Conservation (phyloP, 2,888 invertebrate species). For the Andrena bicolor region DNA sequence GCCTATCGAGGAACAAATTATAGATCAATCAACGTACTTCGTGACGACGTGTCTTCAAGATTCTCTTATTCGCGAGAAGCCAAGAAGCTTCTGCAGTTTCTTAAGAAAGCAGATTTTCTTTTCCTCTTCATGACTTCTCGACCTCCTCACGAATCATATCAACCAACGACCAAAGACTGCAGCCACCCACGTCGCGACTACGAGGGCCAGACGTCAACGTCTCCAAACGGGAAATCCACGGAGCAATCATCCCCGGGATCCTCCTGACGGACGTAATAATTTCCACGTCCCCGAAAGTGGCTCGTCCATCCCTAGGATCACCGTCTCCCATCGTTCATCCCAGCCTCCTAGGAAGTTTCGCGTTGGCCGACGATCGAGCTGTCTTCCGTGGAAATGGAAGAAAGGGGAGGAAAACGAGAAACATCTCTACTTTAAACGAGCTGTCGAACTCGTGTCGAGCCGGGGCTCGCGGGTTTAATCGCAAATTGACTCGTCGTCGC, state of each 20-base stretch:
- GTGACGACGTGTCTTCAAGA: too few relatives aligned
- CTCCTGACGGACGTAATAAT: slow-evolving; percentile 43
- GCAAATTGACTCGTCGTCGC: slow-evolving; percentile 79
- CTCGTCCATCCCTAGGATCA: slow-evolving; percentile 2
- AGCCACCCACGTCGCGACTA: not conserved
- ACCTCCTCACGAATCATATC: too few relatives aligned
- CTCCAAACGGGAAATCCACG: not conserved
- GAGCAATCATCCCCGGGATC: not conserved
- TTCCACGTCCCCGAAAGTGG: slow-evolving; percentile 1
- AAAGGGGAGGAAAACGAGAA: slow-evolving; percentile 31
- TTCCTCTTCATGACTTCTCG: too few relatives aligned
- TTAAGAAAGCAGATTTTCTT: too few relatives aligned
- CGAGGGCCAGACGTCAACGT: slow-evolving; percentile 4
- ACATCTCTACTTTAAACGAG: slow-evolving; percentile 67
- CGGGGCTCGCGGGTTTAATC: slow-evolving; percentile 65
- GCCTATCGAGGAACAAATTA: not conserved
- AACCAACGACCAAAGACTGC: not conserved
- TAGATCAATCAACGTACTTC: not conserved
- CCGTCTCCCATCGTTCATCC: not conserved
- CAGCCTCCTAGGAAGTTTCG: slow-evolving; percentile 22
- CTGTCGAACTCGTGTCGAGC: slow-evolving; percentile 73
- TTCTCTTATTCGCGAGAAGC: not conserved
- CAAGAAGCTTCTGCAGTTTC: not conserved
- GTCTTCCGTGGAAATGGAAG: slow-evolving; percentile 11
- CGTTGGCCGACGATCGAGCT: slow-evolving; percentile 17